Evolutionary conservation across 2,113 vertebrate species (phyloP).

Genomic region (Gallinago media): DNA sequence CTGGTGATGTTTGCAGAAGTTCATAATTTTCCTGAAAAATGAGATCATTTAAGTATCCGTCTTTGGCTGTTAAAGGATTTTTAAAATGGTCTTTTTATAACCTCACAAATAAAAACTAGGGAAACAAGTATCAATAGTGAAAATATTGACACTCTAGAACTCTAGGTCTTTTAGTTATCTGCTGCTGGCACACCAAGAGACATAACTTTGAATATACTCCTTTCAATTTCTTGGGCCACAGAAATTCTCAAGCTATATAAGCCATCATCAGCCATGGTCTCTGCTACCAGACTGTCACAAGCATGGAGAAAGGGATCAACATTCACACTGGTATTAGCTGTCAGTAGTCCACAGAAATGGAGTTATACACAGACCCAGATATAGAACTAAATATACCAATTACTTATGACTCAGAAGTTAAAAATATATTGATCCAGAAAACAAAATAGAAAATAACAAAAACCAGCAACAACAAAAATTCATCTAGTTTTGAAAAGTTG

Average conservation of each 20-base stretch:
- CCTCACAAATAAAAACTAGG: background rate
- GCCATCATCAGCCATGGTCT: background rate
- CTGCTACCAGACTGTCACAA: background rate
- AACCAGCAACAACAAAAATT: background rate
- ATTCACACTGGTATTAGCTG: background rate
- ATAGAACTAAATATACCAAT: background rate
- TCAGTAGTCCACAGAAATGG: background rate
- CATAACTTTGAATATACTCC: background rate
- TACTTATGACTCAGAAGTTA: background rate
- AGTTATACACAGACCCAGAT: background rate
- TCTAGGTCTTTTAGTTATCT: background rate
- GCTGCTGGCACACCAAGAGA: background rate
- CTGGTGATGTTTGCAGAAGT: rapidly evolving
- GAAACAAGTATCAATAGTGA: background rate
- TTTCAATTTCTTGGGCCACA: background rate
- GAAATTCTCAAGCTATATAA: background rate
- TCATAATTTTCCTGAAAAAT: background rate
- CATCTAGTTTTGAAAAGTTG: background rate
- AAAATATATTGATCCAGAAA: background rate
- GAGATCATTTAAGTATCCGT: background rate
- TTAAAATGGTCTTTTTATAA: background rate
- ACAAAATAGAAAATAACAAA: background rate
- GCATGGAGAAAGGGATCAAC: background rate
- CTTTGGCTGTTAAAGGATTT: background rate
- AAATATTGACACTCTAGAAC: background rate